These are phyloP conservation scores for Gandaritis pyraliata DNA, from an alignment of 2,888 invertebrate genomes.

Conservation along the genomic window DNA sequence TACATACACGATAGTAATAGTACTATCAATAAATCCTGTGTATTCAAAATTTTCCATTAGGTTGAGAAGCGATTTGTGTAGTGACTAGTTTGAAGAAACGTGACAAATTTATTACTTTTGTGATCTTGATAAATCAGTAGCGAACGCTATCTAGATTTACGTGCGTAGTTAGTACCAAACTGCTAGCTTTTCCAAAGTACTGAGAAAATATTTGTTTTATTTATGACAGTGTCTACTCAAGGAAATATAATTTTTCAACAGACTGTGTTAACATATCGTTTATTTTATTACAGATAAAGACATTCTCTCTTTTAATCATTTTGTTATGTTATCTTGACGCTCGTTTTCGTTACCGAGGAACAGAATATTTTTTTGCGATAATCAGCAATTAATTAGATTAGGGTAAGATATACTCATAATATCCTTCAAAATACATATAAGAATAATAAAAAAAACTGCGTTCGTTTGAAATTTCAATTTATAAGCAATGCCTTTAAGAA, in stretches of 20 bases:
- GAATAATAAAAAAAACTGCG: neutral
- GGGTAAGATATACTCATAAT: neutral
- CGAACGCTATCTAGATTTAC: constrained; percentile 65
- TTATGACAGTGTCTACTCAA: constrained; percentile 36
- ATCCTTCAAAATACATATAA: neutral
- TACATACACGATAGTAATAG: constrained; percentile 21
- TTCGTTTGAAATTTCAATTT: neutral
- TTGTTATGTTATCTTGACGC: neutral
- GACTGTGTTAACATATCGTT: neutral
- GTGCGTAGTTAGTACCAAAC: constrained; percentile 39
- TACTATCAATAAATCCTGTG: constrained; percentile 19
- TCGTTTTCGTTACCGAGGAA: neutral
- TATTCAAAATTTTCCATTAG: constrained; percentile 55
- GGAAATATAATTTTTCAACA: constrained; percentile 28
- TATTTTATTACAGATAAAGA: too few species aligned
- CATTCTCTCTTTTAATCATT: too few species aligned
- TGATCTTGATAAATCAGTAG: constrained; percentile 68
- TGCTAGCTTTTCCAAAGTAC: constrained; percentile 48
- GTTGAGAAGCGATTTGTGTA: constrained; percentile 42
- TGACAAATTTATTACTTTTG: constrained; percentile 71
- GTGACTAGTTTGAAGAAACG: constrained; percentile 59
- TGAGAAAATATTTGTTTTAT: constrained; percentile 48
- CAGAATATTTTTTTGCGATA: neutral
- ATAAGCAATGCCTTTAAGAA: neutral
- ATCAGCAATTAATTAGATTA: constrained; percentile 6